Conservation (phyloP, 2,113 vertebrate genomes). For the Grallaria varia region DNA sequence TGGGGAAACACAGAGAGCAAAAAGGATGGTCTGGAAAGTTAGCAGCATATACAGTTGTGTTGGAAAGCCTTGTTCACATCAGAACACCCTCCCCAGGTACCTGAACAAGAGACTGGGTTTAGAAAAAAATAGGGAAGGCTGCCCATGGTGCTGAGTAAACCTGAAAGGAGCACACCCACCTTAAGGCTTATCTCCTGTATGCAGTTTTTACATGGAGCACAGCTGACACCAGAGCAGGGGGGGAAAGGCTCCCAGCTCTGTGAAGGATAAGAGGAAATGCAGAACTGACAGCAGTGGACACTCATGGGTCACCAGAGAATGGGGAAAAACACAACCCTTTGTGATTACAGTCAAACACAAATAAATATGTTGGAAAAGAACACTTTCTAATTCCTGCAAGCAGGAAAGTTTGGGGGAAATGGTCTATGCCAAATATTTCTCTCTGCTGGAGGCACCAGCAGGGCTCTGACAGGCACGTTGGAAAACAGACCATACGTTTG, state of each 20-base stretch:
- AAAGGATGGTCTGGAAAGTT: not conserved
- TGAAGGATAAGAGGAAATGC: not conserved
- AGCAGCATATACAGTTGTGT: not conserved
- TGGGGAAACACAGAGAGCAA: not conserved
- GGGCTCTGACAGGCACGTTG: constrained; percentile 25
- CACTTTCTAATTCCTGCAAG: not conserved
- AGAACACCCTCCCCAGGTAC: not conserved
- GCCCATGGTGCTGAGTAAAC: not conserved
- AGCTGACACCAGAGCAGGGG: not conserved
- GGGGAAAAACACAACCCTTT: not conserved
- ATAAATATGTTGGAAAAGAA: constrained; percentile 2
- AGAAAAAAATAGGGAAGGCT: not conserved
- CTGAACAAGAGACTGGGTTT: not conserved
- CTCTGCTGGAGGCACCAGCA: constrained; percentile 60
- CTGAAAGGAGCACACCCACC: not conserved
- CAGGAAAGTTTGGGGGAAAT: not conserved
- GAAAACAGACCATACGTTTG: constrained; percentile 52
- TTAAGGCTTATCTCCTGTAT: not conserved
- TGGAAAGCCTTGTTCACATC: not conserved
- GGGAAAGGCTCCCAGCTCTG: not conserved
- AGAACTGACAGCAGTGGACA: not conserved
- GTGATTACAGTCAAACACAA: constrained; percentile 9
- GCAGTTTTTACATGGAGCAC: not conserved
- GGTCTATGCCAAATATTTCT: constrained; percentile 34
- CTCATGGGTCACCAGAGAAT: not conserved